These are phyloP conservation scores for Oxygymnocypris stewartii DNA, from an alignment of 2,113 vertebrate species.

Conservation along the genomic window DNA sequence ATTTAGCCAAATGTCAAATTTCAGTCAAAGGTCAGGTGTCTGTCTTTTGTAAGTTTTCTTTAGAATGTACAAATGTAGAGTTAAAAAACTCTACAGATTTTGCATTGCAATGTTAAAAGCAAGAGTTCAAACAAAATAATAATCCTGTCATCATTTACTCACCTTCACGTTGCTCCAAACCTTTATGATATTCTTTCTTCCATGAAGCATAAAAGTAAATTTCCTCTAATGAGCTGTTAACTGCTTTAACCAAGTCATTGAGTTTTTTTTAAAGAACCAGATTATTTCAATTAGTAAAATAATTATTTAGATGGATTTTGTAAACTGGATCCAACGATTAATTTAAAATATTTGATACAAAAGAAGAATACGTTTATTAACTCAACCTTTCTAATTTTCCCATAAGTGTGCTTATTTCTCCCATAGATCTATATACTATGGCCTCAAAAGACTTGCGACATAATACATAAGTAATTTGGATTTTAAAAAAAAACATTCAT, in stretches of 20 bases:
- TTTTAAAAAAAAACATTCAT: not conserved
- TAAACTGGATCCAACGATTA: not conserved
- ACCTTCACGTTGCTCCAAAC: not conserved
- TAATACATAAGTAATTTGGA: not conserved
- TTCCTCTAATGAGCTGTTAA: not conserved
- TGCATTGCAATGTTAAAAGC: not conserved
- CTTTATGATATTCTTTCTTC: not conserved
- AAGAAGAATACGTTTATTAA: not conserved
- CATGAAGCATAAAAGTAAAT: not conserved
- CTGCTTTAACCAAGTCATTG: not conserved
- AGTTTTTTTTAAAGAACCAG: not conserved
- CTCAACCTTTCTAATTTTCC: not conserved
- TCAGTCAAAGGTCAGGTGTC: conserved; percentile 15
- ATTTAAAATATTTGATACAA: not conserved
- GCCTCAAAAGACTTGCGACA: not conserved
- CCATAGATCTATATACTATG: not conserved
- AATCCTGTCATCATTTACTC: not conserved
- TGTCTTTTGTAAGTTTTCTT: not conserved
- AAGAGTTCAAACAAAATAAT: not conserved
- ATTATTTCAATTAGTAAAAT: not conserved
- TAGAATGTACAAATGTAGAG: not conserved
- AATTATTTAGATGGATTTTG: not conserved
- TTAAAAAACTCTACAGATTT: not conserved
- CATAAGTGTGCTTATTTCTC: not conserved
- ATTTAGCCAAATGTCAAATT: conserved; percentile 34